Base-by-base conservation (phyloP, 2,888 invertebrate species). In the Diaprepes abbreviatus region DNA sequence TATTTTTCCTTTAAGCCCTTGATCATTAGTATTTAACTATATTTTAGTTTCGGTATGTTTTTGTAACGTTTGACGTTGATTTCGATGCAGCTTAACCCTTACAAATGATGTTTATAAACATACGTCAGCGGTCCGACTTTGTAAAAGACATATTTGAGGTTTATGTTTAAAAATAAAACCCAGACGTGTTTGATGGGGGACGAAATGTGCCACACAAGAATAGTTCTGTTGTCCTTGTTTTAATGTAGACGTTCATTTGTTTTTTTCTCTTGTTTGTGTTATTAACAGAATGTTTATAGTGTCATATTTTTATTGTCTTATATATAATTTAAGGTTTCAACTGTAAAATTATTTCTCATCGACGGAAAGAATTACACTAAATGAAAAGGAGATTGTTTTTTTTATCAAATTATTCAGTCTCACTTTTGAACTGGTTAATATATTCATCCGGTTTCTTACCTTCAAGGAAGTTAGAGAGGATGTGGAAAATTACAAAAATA, bases 51-150 rank as follows among this genome's bases (percentile, higher is more conserved):
- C 33, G 38, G 57, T 57, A 57, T 57, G 57, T 57, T 57, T 57
- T 21, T 16, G 36, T 12, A 19, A 21, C 19, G 33, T 64, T 64
- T 54, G 55, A 43, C 45, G 50, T 24, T 28, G 48, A 24, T 50
- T 50, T 50, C 16, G 28, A 28, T 50, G 64, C 54, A 64, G 45
- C 64, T 54, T 64, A 64, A 64, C 64, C 64, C 55, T 55, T 64
- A 64, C 64, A 64, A 64, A 64, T 64, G 64, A 55, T 64, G 64
- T 64, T 64, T 64, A 64, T 64, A 64, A 64, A 64, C 64, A 64
- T 16, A 64, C 55, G 64, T 64, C 64, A 64, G 55, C 64, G 54
- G 64, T 3, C 45, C 40, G 54, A 45, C 64, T 64, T 64, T 64
- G 64, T 64, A 14, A 52, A 64, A 64, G 64, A 64, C 64, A 64